Evolutionary conservation across 1,140 invertebrate genomes (phyloP).

Genomic region (Rhopalosiphum padi): DNA sequence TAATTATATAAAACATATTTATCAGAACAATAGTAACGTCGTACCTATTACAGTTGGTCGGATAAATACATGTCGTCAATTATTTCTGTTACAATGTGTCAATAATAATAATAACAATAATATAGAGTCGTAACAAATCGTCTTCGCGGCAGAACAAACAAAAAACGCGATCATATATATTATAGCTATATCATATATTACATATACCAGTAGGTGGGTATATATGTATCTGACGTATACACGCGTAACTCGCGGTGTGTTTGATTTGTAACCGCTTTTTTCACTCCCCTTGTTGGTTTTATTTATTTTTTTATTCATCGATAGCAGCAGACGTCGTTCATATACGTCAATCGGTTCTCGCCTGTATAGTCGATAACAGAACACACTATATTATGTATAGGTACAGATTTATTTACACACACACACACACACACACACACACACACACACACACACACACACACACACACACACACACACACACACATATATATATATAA

Average conservation of each 20-base stretch:
- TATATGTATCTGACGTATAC: neutral
- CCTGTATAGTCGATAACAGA: neutral
- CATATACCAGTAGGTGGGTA: neutral
- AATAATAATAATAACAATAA: neutral
- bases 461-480: too few relatives aligned
- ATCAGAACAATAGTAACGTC: too few relatives aligned
- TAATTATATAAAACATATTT: too few relatives aligned
- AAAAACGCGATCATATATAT: neutral
- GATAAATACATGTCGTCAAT: too few relatives aligned
- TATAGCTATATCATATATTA: neutral
- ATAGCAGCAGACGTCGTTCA: neutral
- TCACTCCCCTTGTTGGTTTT: neutral
- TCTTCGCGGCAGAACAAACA: neutral
- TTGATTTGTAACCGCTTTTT: slow-evolving; percentile 38
- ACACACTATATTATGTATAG: neutral
- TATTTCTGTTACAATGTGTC: too few relatives aligned
- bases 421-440: too few relatives aligned
- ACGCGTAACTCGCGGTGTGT: slow-evolving; percentile 20
- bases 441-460: too few relatives aligned
- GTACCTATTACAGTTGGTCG: too few relatives aligned
- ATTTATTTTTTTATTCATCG: neutral
- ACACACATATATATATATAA: neutral
- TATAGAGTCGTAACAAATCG: neutral
- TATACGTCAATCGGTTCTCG: neutral
- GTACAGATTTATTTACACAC: neutral